Base-by-base conservation (phyloP, 2,797 vertebrate species). In the Pangasius sanitwongsei region DNA sequence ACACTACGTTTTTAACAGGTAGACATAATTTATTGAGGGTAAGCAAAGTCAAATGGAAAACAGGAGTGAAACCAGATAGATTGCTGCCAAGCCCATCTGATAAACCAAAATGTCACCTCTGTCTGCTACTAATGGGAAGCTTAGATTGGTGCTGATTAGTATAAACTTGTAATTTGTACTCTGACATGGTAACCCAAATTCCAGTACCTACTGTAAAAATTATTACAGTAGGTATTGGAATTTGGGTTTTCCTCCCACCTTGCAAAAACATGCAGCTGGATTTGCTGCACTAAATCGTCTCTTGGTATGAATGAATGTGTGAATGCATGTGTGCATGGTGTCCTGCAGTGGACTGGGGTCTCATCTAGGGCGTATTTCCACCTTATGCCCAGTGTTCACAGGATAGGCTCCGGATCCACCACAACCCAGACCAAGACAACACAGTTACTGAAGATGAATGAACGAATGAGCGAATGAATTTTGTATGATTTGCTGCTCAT, bases 11-110 rank as follows among this genome's bases (percentile, higher is more conserved):
- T 82, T 81, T 25, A 28, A 25, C 31, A 25, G 25, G 55, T 25
- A 37, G 31, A 15, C 55, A 82, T 82, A 15, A 82, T 82, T 82
- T 82, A 82, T 61, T 61, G 80, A 82, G 34, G 34, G 34, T 82
- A 61, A 82, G 34, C 18, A 59, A 61, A 7, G 57, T 61, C 34
- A 82, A 82, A 61, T 61, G 34, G 31, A 82, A 59, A 61, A 41
- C 50, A 81, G 16, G n/a, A 81, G 16, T 55, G 78, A 81, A 59
- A 81, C 31, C 57, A 83, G 57, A 83, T 44, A 48, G 59, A 81
- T 5, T 57, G 53, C 53, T 57, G 50, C 1, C n/a, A 53, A 41
- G 55, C 23, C 34, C 25, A 83, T n/a, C 37, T 83, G 59, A 83
- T 44, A 41, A 65, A 48, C 23, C 59, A 44, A 65, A 63, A 48